Conservation (phyloP, 2,888 invertebrate genomes). For the Norana najaformis region DNA sequence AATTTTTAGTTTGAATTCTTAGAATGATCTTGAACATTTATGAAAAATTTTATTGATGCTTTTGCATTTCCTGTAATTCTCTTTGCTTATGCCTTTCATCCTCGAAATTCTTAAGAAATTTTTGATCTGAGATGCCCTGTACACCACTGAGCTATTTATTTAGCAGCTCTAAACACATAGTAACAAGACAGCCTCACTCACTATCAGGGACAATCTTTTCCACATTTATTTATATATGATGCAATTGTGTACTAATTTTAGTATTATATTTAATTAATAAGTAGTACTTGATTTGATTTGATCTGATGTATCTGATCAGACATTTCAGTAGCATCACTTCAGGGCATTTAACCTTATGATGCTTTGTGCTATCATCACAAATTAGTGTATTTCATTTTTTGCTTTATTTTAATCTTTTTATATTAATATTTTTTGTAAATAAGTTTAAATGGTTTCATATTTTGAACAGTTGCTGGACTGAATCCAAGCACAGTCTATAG, state of each 20-base stretch:
- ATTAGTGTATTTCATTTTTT: not conserved
- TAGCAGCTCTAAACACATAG: not conserved
- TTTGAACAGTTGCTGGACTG: not conserved
- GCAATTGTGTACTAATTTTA: not conserved
- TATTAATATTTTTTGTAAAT: too few relatives aligned
- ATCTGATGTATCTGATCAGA: not conserved
- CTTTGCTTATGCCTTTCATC: not conserved
- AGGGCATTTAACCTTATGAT: not conserved
- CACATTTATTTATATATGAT: not conserved
- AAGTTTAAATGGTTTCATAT: not conserved
- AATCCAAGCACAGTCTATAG: not conserved
- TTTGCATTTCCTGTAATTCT: too few relatives aligned
- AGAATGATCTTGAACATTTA: not conserved
- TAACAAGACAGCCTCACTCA: not conserved
- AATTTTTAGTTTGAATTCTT: not conserved
- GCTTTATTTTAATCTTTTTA: not conserved
- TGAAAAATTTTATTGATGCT: not conserved
- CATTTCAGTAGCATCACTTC: not conserved
- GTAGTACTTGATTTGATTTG: not conserved
- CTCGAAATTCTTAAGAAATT: not conserved
- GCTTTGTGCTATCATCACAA: not conserved
- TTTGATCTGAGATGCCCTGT: not conserved
- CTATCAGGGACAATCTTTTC: not conserved
- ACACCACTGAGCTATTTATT: not conserved
- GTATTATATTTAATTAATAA: not conserved